Evolutionary conservation across 2,888 invertebrate species (phyloP), one percentile per base, ranked within the genome.

Genomic region (Nasonovia ribisnigri): DNA sequence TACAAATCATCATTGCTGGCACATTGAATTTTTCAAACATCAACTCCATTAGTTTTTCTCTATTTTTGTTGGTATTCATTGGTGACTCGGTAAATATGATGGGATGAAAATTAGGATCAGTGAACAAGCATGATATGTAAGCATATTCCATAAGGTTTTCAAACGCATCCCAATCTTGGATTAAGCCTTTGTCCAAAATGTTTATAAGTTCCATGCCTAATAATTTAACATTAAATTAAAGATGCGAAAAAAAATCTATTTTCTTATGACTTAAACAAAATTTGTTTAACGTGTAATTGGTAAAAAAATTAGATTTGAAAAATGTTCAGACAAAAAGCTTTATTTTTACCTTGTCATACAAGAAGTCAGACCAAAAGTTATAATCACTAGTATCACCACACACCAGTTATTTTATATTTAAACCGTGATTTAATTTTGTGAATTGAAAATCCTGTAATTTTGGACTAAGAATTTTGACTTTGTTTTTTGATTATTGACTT

Each of bases 21-120:
- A 99, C 98, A 95, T 99, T 98, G 96, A 99, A 99, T 96, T 99
- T 99, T 96, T 99, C 99, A 95, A 99, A 99, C 97, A 99, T 98
- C 0, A 99, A 96, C 95, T 99, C 99, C 0, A 99, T 99, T 3
- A 99, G 96, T 95, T 98, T 98, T 96, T 99, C 99, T 36, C 99
- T 96, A 95, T 99, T 99, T 26, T 97, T 97, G 93, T 99, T 97
- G 4, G 98, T 97, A 95, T 99, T 99, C 99, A 99, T 99, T 88
- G 99, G 98, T 0, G 99, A 98, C 96, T 99, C 99, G 0, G 99
- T 99, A 97, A 99, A 99, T 51, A 99, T 96, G 0, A 99, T 98
- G 48, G 99, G 99, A 96, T 99, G 99, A 95, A 98, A 98, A 95
- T 98, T 98, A 0, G 99, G 98, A 95, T 99, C 99, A 0, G 99